These are phyloP conservation scores for Caenorhabditis panamensis DNA, from an alignment of 2,888 invertebrate species.

Conservation along the genomic window DNA sequence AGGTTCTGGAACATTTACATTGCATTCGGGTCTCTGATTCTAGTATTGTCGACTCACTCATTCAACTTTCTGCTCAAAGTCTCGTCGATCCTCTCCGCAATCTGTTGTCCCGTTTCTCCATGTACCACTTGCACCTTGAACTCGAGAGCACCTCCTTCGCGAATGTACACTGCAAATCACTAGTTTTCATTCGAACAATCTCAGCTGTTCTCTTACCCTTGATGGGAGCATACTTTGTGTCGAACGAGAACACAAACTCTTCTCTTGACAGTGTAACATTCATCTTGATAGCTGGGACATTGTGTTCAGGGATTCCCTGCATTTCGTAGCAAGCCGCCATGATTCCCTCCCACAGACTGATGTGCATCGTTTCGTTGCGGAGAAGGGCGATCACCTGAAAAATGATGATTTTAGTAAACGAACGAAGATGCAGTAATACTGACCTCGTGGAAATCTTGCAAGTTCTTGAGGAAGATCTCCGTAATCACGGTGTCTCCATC, in stretches of 20 bases:
- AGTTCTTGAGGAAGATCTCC: conserved; percentile 23
- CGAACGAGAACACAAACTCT: conserved; percentile 2
- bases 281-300: conserved; percentile 17
- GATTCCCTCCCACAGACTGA: conserved; percentile 40
- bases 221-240: conserved; percentile 23
- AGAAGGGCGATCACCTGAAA: conserved; percentile 23
- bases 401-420: neutral
- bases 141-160: conserved; percentile 13
- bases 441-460: conserved; percentile 44
- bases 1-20: conserved; percentile 18
- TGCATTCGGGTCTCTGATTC: no score
- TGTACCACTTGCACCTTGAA: conserved; percentile 25
- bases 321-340: conserved; percentile 25
- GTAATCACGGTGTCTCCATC: conserved; percentile 39
- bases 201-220: conserved; percentile 22
- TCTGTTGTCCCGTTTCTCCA: neutral
- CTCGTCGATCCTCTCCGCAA: conserved; percentile 32
- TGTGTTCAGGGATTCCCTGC: conserved; percentile 9
- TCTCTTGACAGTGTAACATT: conserved; percentile 8
- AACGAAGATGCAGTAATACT: neutral
- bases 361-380: conserved; percentile 40
- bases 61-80: conserved; percentile 31
- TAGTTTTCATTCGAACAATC: neutral
- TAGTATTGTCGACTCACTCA: no score
- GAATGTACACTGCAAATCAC: conserved; percentile 29